Evolutionary conservation across 2,888 invertebrate species (phyloP).

Genomic region (Arctia plantaginis): DNA sequence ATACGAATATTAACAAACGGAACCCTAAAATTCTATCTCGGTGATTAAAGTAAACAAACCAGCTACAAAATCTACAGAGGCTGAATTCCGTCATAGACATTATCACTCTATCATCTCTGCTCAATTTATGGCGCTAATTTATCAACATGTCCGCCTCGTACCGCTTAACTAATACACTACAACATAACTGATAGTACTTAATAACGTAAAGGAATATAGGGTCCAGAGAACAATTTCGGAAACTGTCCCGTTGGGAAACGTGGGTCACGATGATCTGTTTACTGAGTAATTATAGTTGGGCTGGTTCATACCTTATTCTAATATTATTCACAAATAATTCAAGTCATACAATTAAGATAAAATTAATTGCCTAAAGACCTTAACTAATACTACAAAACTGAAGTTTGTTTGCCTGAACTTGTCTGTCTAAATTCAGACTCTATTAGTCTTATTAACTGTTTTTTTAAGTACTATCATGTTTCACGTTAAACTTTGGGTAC

Average conservation of each 20-base stretch:
- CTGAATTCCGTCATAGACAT: constrained; percentile 28
- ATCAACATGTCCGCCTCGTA: constrained; percentile 29
- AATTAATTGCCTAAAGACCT: not conserved
- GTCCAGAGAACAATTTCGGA: constrained; percentile 7
- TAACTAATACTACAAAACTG: not conserved
- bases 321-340: not conserved
- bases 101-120: constrained; percentile 41
- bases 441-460: too few relatives aligned
- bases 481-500: too few relatives aligned
- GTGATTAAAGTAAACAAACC: not conserved
- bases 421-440: too few relatives aligned
- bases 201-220: constrained; percentile 18
- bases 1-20: not conserved
- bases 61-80: constrained; percentile 26
- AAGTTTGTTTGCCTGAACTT: not conserved
- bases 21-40: not conserved
- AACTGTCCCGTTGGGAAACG: constrained; percentile 1
- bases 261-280: not conserved
- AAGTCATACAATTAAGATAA: not conserved
- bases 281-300: not conserved
- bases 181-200: constrained; percentile 10
- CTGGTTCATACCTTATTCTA: not conserved
- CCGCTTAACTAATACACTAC: constrained; percentile 9
- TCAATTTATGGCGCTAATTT: constrained; percentile 41
- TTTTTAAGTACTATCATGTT: too few relatives aligned